Evolutionary conservation across 2,888 invertebrate species (phyloP), one percentile per base, ranked within the genome.

Genomic region (Galerucella calmariensis): DNA sequence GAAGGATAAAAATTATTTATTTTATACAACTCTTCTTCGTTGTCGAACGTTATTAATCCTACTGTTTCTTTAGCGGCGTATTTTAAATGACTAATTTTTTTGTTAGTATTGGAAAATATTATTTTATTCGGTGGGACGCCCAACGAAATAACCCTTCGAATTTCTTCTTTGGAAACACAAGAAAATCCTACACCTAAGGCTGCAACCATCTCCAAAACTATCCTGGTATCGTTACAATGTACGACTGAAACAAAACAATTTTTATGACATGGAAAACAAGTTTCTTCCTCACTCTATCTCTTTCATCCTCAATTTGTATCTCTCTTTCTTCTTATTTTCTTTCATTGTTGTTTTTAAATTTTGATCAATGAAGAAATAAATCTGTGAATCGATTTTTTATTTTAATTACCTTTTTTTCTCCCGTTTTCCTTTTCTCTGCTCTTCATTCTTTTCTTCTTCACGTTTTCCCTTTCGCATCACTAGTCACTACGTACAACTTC

Each of bases 51-150:
- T 90, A 90, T 90, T 76, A 87, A 84, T 14, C 84, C 79, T 2
- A 92, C 90, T 11, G 88, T 86, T 51, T 87, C 81, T 79, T 87
- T 86, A 59, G 86, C 88, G 9, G 92, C 91, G 80, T 88, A 90
- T 74, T 84, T 85, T 72, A 92, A 86, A 83, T 90, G 90, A 24
- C 89, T 89, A 1, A 84, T 83, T 75, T 88, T 87, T 84, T 92
- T 92, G 78, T 90, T 89, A 0, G 91, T 90, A 83, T 91, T 90
- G 56, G 91, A 91, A 81, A 89, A 91, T 78, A 92, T 89, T 69
- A 92, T 91, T 56, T 89, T 87, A 14, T 88, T 84, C 0, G 88
- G 84, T 3, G 86, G 77, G 8, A 91, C 89, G 9, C 89, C 90
- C 53, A 88, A 80, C 20, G 87, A 86, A 77, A 91, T 83, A 10